Conservation (phyloP, 2,113 vertebrate species). For the Scalopus aquaticus region DNA sequence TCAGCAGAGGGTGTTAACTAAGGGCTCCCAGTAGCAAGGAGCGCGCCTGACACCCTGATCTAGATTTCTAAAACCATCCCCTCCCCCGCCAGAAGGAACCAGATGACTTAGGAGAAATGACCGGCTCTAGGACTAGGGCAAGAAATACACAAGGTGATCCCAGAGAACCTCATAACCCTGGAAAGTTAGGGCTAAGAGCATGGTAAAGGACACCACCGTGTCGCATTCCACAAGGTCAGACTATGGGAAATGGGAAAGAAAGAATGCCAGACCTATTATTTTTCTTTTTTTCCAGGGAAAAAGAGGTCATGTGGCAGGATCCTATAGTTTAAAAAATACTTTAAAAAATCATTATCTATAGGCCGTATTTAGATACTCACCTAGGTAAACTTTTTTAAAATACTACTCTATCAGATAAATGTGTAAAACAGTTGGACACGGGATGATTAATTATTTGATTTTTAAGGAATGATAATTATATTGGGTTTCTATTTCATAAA, state of each 20-base stretch:
- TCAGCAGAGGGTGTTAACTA: background rate
- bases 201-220: background rate
- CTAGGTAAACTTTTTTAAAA: background rate
- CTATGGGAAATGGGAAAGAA: background rate
- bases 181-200: background rate
- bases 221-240: background rate
- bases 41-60: background rate
- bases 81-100: background rate
- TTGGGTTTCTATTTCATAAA: background rate
- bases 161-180: background rate
- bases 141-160: background rate
- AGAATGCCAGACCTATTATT: background rate
- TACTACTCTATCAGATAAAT: background rate
- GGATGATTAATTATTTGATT: background rate
- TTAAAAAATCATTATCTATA: background rate
- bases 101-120: background rate
- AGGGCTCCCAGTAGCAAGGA: background rate
- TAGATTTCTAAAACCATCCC: background rate
- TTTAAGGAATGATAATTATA: background rate
- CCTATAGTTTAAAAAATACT: background rate
- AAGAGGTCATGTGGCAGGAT: background rate
- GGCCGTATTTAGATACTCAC: background rate
- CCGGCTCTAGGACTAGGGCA: background rate
- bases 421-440: background rate
- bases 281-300: too few species aligned